Evolutionary conservation across 2,797 vertebrate species (phyloP).

Genomic region (Linurgus olivaceus): DNA sequence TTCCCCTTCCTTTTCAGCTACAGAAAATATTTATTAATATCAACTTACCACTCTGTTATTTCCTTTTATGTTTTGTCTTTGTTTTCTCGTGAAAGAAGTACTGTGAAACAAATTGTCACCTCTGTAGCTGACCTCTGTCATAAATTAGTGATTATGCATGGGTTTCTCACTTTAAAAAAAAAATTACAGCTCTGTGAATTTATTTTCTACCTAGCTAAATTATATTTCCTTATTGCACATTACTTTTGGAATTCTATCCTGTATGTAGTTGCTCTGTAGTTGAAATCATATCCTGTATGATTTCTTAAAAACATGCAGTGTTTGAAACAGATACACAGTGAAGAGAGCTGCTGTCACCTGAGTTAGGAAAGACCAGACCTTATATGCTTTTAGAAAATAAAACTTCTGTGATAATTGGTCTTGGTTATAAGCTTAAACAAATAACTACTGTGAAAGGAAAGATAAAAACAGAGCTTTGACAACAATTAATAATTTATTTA

Average conservation of each 20-base stretch:
- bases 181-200: neutral
- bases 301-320: neutral
- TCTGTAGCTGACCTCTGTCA: slow-evolving; percentile 51
- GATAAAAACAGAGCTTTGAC: neutral
- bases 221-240: neutral
- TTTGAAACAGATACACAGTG: neutral
- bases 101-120: neutral
- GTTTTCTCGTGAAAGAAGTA: neutral
- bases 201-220: neutral
- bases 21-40: neutral
- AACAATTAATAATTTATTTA: neutral
- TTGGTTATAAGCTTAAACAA: neutral
- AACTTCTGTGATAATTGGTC: neutral
- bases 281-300: neutral
- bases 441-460: neutral
- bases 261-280: neutral
- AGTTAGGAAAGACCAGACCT: neutral
- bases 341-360: neutral
- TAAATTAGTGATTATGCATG: slow-evolving; percentile 73
- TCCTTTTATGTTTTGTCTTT: neutral
- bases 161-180: neutral
- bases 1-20: neutral
- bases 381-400: neutral
- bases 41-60: neutral
- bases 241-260: neutral